These are phyloP conservation scores for Bombus sibiricus DNA, from an alignment of 1,140 invertebrate species.

Conservation along the genomic window DNA sequence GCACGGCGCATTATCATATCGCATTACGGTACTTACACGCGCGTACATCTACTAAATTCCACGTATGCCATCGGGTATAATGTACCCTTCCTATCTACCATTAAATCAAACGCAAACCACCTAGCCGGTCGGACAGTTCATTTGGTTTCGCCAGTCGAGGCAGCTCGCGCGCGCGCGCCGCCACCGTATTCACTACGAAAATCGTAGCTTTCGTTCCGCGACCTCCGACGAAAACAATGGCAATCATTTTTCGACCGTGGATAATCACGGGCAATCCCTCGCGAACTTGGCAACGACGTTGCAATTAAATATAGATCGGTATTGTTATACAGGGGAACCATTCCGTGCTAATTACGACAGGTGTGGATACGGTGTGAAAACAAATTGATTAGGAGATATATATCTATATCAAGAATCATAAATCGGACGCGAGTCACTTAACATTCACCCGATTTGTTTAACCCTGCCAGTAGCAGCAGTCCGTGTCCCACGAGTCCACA, in stretches of 20 bases:
- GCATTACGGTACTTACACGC: conserved; percentile 54
- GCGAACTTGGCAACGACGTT: background rate
- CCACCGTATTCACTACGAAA: background rate
- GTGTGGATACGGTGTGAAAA: background rate
- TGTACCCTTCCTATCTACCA: conserved; percentile 47
- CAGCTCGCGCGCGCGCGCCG: too few species aligned
- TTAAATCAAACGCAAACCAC: conserved; percentile 49
- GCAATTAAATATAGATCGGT: background rate
- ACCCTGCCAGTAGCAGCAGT: background rate
- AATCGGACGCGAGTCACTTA: conserved; percentile 1
- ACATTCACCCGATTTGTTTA: conserved; percentile 11
- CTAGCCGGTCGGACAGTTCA: conserved; percentile 26
- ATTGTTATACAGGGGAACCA: background rate
- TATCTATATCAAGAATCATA: background rate
- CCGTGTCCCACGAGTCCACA: background rate
- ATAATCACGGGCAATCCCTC: background rate
- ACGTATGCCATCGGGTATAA: conserved; percentile 52
- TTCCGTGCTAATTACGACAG: background rate
- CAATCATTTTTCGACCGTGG: background rate
- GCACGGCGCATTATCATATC: conserved; percentile 53
- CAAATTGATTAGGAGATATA: background rate
- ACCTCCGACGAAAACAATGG: background rate
- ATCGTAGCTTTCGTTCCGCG: conserved; percentile 5
- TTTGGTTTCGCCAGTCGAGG: conserved; percentile 14
- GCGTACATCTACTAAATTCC: conserved; percentile 52